A percentile compares a stretch with the other conserved stretches of the same genome.
These are phyloP conservation scores for Alca torda DNA, from an alignment of 2,797 vertebrate species.

Conservation along the genomic window DNA sequence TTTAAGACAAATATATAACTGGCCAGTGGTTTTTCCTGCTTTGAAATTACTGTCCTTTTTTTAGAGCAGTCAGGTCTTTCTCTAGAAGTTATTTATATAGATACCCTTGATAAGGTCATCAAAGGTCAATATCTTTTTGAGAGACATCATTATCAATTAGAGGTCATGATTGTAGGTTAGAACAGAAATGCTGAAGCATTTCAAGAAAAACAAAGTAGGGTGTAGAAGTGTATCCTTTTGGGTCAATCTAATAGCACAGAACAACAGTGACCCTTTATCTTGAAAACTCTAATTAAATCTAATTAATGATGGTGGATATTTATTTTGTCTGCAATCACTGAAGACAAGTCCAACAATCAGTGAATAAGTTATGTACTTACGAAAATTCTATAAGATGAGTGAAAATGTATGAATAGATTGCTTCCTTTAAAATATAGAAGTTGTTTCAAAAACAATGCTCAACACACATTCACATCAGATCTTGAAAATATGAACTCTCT, in stretches of 20 bases:
- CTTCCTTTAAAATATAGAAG: not conserved
- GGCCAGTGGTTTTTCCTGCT: not conserved
- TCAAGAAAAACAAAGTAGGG: not conserved
- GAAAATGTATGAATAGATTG: not conserved
- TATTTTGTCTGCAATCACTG: not conserved
- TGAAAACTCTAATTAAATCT: not conserved
- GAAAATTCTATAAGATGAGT: not conserved
- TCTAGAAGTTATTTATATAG: not conserved
- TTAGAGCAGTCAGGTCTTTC: not conserved
- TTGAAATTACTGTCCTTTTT: not conserved
- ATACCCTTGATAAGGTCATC: not conserved
- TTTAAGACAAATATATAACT: not conserved
- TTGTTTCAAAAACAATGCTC: not conserved
- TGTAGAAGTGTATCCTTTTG: not conserved
- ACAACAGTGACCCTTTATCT: not conserved
- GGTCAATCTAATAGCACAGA: not conserved
- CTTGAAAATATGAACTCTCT: not conserved
- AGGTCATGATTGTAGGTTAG: not conserved
- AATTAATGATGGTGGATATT: not conserved
- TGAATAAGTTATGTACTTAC: not conserved
- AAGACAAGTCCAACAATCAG: not conserved
- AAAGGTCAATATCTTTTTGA: not conserved
- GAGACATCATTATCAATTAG: not conserved
- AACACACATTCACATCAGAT: not conserved
- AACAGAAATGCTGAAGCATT: not conserved